A percentile compares a stretch with the other conserved stretches of the same genome.
These are phyloP conservation scores for Actinostola sp. DNA, from an alignment of 92 coral and sea anemone species.

Conservation along the genomic window DNA sequence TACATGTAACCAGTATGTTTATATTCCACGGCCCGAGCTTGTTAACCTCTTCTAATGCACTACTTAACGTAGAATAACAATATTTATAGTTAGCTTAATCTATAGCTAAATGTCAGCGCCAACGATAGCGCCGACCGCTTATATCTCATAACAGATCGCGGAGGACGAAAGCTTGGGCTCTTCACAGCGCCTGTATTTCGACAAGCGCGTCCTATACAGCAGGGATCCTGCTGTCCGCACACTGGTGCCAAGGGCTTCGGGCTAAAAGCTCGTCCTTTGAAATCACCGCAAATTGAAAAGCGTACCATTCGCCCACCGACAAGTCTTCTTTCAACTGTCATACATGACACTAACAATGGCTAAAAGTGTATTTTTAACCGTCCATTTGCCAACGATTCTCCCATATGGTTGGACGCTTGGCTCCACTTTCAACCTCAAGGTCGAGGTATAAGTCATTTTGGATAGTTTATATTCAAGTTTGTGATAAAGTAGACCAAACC, in stretches of 20 bases:
- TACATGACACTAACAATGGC: constrained; percentile 22
- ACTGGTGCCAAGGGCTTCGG: constrained; percentile 4
- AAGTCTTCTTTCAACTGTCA: constrained; percentile 41
- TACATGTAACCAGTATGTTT: constrained; percentile 50
- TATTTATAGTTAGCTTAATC: constrained; percentile 63
- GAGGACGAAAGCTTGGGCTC: neutral
- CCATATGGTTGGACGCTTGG: constrained; percentile 8
- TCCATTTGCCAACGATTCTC: neutral
- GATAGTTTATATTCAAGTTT: constrained; percentile 25
- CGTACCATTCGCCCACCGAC: constrained; percentile 7
- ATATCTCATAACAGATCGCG: neutral
- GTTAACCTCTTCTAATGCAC: constrained; percentile 72
- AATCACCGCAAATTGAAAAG: constrained; percentile 20
- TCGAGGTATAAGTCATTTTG: neutral
- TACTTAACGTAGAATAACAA: constrained; percentile 38
- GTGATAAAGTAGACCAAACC: neutral
- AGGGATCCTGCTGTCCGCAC: constrained; percentile 17
- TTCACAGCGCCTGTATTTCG: neutral
- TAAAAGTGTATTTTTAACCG: constrained; percentile 20
- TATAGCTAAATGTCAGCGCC: constrained; percentile 45
- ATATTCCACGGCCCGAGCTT: constrained; percentile 62
- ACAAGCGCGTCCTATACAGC: constrained; percentile 2
- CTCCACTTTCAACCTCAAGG: constrained; percentile 12
- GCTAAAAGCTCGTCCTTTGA: constrained; percentile 27
- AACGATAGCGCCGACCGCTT: constrained; percentile 14